Percentiles rank a stretch among this genome's conserved stretches.
Conservation (phyloP, 2,797 vertebrate genomes). For the Sebastes kiyomatsui region DNA sequence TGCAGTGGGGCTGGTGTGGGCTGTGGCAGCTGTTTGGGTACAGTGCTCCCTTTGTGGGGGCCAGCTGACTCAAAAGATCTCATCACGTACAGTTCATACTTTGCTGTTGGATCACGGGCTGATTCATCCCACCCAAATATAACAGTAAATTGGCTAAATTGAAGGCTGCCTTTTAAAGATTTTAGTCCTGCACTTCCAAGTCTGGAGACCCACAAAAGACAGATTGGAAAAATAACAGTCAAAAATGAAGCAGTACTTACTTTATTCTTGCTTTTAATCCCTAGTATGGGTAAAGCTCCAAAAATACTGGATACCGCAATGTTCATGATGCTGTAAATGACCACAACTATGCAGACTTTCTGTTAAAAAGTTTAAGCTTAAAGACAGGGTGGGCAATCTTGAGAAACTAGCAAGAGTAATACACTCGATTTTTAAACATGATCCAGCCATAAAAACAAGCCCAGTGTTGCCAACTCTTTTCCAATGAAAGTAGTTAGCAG, state of each 20-base stretch:
- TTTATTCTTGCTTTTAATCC: not conserved
- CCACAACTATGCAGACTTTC: not conserved
- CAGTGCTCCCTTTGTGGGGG: conserved; percentile 56
- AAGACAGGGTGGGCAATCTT: too few species aligned
- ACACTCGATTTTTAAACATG: too few species aligned
- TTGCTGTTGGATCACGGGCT: conserved; percentile 22
- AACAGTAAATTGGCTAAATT: conserved; percentile 10
- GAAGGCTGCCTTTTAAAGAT: conserved; percentile 16
- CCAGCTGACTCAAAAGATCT: conserved; percentile 66
- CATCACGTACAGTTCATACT: conserved; percentile 54
- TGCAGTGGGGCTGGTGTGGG: conserved; percentile 46
- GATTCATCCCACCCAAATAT: conserved; percentile 31
- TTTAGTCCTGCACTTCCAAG: not conserved
- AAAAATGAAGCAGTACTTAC: not conserved
- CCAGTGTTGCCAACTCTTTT: too few species aligned
- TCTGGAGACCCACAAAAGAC: not conserved
- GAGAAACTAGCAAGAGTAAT: too few species aligned
- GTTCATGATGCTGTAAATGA: not conserved
- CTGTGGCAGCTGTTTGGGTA: conserved; percentile 70
- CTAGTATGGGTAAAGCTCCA: not conserved
- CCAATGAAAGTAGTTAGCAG: too few species aligned
- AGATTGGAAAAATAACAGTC: not conserved
- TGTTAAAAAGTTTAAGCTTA: not conserved
- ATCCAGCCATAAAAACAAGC: too few species aligned
- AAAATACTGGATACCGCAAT: not conserved